Conservation (phyloP, 92 coral and sea anemone species). For the Desmophyllum pertusum region DNA sequence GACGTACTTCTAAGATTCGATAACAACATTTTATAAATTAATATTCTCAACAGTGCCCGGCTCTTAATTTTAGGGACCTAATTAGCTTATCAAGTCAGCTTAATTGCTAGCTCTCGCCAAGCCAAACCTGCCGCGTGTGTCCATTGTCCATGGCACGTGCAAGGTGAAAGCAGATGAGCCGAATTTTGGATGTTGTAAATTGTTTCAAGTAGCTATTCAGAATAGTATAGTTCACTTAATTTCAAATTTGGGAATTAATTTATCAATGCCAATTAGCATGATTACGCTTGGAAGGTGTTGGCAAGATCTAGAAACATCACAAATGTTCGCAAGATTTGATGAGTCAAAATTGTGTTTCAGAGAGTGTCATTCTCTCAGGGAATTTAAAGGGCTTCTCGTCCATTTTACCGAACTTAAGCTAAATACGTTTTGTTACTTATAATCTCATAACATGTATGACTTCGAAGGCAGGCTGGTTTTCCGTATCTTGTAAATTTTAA, state of each 20-base stretch:
- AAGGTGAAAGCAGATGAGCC: conserved; percentile 49
- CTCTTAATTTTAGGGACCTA: conserved; percentile 13
- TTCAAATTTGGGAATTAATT: conserved; percentile 69
- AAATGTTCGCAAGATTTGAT: background rate
- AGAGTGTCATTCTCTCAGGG: background rate
- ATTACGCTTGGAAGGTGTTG: background rate
- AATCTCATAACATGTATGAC: background rate
- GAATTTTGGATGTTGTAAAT: conserved; percentile 58
- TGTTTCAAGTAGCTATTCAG: conserved; percentile 55
- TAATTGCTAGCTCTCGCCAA: conserved; percentile 28
- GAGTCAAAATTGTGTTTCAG: background rate
- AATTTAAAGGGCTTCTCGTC: background rate
- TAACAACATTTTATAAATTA: conserved; percentile 15
- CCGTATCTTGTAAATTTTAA: background rate
- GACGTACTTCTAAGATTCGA: background rate
- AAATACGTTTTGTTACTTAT: background rate
- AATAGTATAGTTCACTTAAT: conserved; percentile 55
- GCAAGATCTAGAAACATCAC: no score
- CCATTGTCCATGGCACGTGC: conserved; percentile 75
- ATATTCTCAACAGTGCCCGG: conserved; percentile 15
- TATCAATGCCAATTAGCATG: conserved; percentile 58
- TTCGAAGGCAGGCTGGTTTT: background rate
- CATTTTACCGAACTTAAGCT: background rate
- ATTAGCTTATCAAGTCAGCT: conserved; percentile 60
- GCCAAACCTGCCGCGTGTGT: conserved; percentile 13